Conservation (phyloP, 2,113 vertebrate species). For the Smithornis capensis region DNA sequence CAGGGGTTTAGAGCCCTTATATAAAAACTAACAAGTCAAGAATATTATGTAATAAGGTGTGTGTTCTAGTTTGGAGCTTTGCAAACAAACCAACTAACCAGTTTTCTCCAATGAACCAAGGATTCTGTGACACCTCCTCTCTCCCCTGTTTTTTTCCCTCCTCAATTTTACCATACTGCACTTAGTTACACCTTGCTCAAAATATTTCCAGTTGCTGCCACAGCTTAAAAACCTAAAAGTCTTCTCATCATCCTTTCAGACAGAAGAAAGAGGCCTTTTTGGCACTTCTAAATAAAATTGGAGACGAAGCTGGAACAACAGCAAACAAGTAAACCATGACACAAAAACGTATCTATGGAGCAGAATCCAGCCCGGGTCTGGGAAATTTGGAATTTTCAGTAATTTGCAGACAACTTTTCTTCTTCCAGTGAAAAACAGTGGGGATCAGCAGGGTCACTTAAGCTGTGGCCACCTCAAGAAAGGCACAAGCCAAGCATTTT, state of each 20-base stretch:
- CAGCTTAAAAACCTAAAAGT: neutral
- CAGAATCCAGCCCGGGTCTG: neutral
- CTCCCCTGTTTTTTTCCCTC: neutral
- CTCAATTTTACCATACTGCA: neutral
- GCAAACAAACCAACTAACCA: neutral
- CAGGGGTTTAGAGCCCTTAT: neutral
- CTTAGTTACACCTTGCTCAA: neutral
- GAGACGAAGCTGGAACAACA: neutral
- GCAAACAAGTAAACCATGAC: neutral
- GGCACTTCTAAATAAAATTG: constrained; percentile 20
- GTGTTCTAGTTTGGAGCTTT: neutral
- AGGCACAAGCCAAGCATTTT: neutral
- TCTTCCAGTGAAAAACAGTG: neutral
- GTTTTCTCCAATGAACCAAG: neutral
- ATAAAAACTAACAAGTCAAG: neutral
- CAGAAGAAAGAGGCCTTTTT: constrained; percentile 7
- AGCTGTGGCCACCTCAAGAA: neutral
- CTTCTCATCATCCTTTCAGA: neutral
- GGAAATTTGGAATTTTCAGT: neutral
- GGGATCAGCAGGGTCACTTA: neutral
- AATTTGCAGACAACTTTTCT: neutral
- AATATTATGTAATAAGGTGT: neutral
- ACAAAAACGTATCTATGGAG: neutral
- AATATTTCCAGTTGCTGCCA: neutral
- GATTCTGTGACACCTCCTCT: neutral